phyloP scores from a whole-genome alignment of 2,797 vertebrate genomes.

The Poeciliopsis presidionis region DNA sequence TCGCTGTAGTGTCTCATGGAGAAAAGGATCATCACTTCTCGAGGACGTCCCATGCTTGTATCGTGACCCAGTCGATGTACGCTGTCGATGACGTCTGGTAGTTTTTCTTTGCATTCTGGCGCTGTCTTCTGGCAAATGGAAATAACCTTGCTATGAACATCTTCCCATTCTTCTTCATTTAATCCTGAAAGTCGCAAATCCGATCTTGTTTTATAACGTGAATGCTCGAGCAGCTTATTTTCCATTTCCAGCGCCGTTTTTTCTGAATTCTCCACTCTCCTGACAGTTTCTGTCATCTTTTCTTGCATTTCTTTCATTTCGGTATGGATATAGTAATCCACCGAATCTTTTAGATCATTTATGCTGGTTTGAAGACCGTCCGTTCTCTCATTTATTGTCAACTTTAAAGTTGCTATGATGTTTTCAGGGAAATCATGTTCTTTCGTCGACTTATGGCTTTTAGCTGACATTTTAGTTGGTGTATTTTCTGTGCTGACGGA shows the following conservation, averaged over 20 bases:
- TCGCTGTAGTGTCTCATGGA: background rate
- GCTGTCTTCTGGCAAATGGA: background rate
- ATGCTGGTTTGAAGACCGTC: too few species aligned
- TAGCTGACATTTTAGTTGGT: too few species aligned
- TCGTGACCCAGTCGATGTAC: background rate
- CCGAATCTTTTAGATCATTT: too few species aligned
- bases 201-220: background rate
- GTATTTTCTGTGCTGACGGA: too few species aligned
- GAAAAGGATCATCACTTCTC: background rate
- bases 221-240: background rate
- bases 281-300: too few species aligned
- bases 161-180: background rate
- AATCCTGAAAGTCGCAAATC: background rate
- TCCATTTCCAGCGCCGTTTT: background rate
- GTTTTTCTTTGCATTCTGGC: background rate
- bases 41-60: background rate
- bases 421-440: too few species aligned
- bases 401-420: too few species aligned
- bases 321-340: too few species aligned
- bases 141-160: background rate
- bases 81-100: background rate
- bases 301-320: too few species aligned
- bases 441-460: too few species aligned
- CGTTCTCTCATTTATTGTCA: too few species aligned
- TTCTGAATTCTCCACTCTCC: background rate